Evolutionary conservation across 2,888 invertebrate genomes (phyloP).

Genomic region (Cryptophagus acutangulus): DNA sequence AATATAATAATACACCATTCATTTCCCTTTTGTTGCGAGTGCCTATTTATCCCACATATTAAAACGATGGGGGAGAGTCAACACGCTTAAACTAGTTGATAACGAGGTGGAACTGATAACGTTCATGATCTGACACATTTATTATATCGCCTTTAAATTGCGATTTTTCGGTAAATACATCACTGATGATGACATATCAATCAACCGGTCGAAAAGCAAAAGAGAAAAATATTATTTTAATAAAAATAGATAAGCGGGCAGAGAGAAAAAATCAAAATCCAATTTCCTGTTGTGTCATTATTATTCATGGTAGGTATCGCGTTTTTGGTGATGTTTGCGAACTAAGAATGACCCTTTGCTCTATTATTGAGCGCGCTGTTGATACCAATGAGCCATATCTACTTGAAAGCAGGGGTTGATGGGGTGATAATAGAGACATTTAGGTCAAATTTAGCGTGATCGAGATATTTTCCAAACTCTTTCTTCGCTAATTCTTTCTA

Average conservation of each 20-base stretch:
- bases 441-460: slow-evolving; percentile 44
- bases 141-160: slow-evolving; percentile 19
- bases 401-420: no score
- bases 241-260: no score
- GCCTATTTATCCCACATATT: no score
- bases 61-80: slow-evolving; percentile 23
- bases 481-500: no score
- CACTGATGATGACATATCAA: no score
- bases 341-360: slow-evolving; percentile 23
- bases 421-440: slow-evolving; percentile 42
- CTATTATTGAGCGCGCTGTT: no score
- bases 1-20: no score
- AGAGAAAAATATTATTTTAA: no score
- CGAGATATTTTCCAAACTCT: slow-evolving; percentile 29
- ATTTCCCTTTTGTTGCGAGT: no score
- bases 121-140: slow-evolving; percentile 18
- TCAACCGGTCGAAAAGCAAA: no score
- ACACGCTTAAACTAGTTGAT: slow-evolving; percentile 13
- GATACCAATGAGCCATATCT: slow-evolving; percentile 32
- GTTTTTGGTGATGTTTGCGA: slow-evolving; percentile 12
- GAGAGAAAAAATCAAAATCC: slow-evolving; percentile 36
- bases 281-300: slow-evolving; percentile 34
- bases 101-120: slow-evolving; percentile 25
- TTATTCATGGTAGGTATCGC: slow-evolving; percentile 13
- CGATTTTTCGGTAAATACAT: slow-evolving; percentile 23